Base-by-base conservation (phyloP, 2,113 vertebrate genomes). In the Eupsittula cactorum region DNA sequence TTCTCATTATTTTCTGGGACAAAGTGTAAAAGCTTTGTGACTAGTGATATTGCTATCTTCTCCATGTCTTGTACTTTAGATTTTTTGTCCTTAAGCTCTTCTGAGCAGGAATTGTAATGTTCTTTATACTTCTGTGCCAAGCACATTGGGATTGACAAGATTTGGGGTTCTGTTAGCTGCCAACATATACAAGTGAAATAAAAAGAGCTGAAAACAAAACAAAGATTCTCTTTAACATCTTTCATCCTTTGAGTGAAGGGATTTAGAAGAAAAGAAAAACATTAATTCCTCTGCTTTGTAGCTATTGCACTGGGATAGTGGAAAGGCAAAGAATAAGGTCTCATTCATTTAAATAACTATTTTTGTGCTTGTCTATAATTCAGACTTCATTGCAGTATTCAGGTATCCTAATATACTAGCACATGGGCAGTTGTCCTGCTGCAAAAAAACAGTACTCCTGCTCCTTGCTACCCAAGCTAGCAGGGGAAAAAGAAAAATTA, bases 251-350 rank as follows among this genome's bases (percentile, higher is more conserved):
- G 55, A 92, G 55, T 70, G 82, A 95, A 73, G n/a, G 68, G 64
- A 88, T 93, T 93, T 94, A 90, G 76, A 88, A 67, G 50, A 94
- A 73, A 92, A 86, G 41, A 68, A 88, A 93, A 93, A 84, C 76
- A 83, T 94, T 93, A 92, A 90, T 92, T 93, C 64, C 64, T 95
- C 73, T 91, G n/a, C 83, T 92, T 94, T 86, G 55, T 91, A 91
- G n/a, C 68, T 94, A 70, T 74, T 93, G 68, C 64, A 86, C 82
- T 94, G 86, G 88, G 71, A 81, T 88, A 75, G 49, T 53, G 68
- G 31, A 70, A 81, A 86, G 80, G 46, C 41, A 86, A 96, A 94
- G 44, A 92, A 88, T 74, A 86, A 79, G 52, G 10, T 42, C 50
- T 70, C 64, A 86, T 95, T 88, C 60, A 83, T 81, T 92, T 91